These are phyloP conservation scores for Episyrphus balteatus DNA, from an alignment of 1,140 invertebrate species.

Conservation along the genomic window DNA sequence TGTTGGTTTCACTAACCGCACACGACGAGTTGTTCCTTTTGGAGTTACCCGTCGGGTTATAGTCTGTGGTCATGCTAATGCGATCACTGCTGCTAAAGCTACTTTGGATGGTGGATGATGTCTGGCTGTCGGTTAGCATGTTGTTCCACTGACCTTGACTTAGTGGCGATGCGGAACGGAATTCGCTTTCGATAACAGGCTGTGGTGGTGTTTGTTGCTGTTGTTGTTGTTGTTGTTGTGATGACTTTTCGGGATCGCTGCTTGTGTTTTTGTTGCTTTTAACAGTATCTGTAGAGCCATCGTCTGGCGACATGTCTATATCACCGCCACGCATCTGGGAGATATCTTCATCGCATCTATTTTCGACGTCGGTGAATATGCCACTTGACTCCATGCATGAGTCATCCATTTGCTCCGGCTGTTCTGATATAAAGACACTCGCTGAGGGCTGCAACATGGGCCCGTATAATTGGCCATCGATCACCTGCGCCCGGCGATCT, in stretches of 20 bases:
- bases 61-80: background rate
- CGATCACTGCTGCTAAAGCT: slow-evolving; percentile 8
- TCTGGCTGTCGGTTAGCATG: slow-evolving; percentile 13
- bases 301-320: slow-evolving; percentile 44
- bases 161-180: slow-evolving; percentile 6
- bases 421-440: slow-evolving; percentile 37
- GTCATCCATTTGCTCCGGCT: slow-evolving; percentile 42
- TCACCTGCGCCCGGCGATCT: slow-evolving; percentile 63
- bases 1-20: background rate
- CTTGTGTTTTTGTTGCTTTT: slow-evolving; percentile 23
- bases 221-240: background rate
- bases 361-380: slow-evolving; percentile 73
- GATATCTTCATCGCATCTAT: slow-evolving; percentile 39
- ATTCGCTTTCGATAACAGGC: background rate
- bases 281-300: slow-evolving; percentile 40
- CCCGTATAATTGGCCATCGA: slow-evolving; percentile 72
- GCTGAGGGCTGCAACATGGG: slow-evolving; percentile 39
- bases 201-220: background rate
- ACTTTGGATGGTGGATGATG: slow-evolving; percentile 14
- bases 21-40: background rate
- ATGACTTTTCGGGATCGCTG: slow-evolving; percentile 2
- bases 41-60: background rate
- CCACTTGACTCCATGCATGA: slow-evolving; percentile 75
- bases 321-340: slow-evolving; percentile 22
- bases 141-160: slow-evolving; percentile 24